Percentiles rank a stretch among this genome's conserved stretches.
Evolutionary conservation across 1,140 invertebrate species (phyloP).

Genomic region (Aphis gossypii): DNA sequence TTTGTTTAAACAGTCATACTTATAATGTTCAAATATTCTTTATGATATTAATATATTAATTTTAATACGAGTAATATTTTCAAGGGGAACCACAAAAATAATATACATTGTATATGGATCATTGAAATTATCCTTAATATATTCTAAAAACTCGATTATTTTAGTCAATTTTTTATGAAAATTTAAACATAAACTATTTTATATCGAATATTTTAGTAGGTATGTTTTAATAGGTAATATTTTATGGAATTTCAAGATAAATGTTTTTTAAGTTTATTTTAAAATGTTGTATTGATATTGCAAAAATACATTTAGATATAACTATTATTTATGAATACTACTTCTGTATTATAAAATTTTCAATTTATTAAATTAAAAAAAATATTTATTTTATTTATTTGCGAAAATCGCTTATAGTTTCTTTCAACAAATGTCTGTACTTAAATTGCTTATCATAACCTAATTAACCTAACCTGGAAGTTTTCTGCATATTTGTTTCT

Average conservation of each 20-base stretch:
- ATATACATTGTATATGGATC: neutral
- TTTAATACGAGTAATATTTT: neutral
- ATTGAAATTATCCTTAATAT: neutral
- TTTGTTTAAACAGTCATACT: neutral
- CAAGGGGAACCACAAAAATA: slow-evolving; percentile 38
- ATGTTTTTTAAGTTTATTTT: neutral
- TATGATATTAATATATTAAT: slow-evolving; percentile 7
- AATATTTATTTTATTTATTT: neutral
- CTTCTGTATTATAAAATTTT: neutral
- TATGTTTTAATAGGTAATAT: neutral
- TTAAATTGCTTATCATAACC: slow-evolving; percentile 18
- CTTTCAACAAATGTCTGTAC: neutral
- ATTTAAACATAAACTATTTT: neutral
- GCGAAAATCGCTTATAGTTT: neutral
- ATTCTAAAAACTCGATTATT: neutral
- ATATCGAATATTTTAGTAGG: neutral
- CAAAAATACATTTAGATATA: neutral
- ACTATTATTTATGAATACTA: neutral
- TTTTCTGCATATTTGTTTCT: neutral
- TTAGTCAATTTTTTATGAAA: neutral
- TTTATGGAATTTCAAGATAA: neutral
- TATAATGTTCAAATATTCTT: neutral
- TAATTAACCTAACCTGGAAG: too few relatives aligned
- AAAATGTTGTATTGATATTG: neutral
- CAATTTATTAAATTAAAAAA: neutral